Evolutionary conservation across 2,113 vertebrate genomes (phyloP).

Genomic region (Peucedramus taeniatus): DNA sequence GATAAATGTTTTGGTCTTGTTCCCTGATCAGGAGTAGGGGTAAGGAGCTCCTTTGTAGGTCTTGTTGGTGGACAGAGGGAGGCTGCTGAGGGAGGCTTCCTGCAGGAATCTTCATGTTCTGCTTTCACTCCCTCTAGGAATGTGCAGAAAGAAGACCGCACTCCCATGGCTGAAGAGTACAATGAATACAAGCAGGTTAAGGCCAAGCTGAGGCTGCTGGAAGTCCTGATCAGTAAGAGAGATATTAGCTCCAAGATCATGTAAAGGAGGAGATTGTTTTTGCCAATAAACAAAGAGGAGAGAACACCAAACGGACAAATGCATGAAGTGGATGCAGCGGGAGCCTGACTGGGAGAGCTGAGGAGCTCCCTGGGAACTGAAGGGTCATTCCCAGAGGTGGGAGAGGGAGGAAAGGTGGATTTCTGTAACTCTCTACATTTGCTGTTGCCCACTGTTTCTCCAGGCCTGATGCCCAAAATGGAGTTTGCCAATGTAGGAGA

Average conservation of each 20-base stretch:
- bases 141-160: constrained; percentile 94
- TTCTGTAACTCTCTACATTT: background rate
- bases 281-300: background rate
- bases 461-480: background rate
- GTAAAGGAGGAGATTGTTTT: constrained; percentile 30
- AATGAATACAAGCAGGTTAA: constrained; percentile 95
- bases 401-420: background rate
- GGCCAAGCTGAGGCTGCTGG: constrained; percentile 91
- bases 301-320: background rate
- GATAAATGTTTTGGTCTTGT: background rate
- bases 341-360: background rate
- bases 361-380: constrained; percentile 26
- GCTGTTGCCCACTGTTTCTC: background rate
- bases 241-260: constrained; percentile 76
- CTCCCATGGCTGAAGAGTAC: constrained; percentile 90
- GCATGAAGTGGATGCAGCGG: background rate
- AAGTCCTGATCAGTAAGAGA: constrained; percentile 97
- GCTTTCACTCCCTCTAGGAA: constrained; percentile 73
- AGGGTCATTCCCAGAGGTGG: background rate
- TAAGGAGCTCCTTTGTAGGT: background rate
- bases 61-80: background rate
- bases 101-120: background rate
- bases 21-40: background rate
- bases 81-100: background rate
- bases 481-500: constrained; percentile 8